Percentiles rank a stretch among this genome's conserved stretches.
phyloP scores from a whole-genome alignment of 2,797 vertebrate genomes.

The Miichthys miiuy region DNA sequence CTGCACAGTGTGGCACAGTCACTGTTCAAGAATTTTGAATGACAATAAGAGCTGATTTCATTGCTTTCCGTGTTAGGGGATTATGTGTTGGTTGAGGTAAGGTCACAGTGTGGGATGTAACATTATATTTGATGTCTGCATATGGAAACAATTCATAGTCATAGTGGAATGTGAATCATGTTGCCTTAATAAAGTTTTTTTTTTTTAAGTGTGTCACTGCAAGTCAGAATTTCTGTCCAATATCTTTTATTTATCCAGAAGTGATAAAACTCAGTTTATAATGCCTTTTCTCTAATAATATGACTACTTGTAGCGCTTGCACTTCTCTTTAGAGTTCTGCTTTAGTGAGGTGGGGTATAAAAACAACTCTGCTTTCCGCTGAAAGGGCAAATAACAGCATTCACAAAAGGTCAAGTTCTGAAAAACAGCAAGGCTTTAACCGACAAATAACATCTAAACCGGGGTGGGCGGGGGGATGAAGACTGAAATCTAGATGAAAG shows the following conservation, averaged over 20 bases:
- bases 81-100: slow-evolving; percentile 42
- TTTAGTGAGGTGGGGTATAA: slow-evolving; percentile 26
- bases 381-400: slow-evolving; percentile 71
- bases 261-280: neutral
- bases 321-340: slow-evolving; percentile 21
- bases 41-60: slow-evolving; percentile 43
- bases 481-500: slow-evolving; percentile 31
- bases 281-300: neutral
- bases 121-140: slow-evolving; percentile 39
- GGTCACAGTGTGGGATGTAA: slow-evolving; percentile 30
- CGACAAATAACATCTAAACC: slow-evolving; percentile 31
- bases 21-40: slow-evolving; percentile 20
- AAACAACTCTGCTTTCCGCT: slow-evolving; percentile 28
- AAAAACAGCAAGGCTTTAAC: slow-evolving; percentile 44
- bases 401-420: slow-evolving; percentile 61
- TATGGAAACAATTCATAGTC: slow-evolving; percentile 47
- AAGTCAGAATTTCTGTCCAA: neutral
- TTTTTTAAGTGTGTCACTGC: slow-evolving; percentile 32
- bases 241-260: neutral
- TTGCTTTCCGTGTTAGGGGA: slow-evolving; percentile 30
- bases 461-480: neutral
- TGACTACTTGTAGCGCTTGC: slow-evolving; percentile 11
- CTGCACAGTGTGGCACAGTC: slow-evolving; percentile 17
- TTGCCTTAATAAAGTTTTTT: slow-evolving; percentile 50
- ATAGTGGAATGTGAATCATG: slow-evolving; percentile 35